Evolutionary conservation across 2,113 vertebrate species (phyloP), one percentile per base, ranked within the genome.

Genomic region (Actenoides lindsayi): DNA sequence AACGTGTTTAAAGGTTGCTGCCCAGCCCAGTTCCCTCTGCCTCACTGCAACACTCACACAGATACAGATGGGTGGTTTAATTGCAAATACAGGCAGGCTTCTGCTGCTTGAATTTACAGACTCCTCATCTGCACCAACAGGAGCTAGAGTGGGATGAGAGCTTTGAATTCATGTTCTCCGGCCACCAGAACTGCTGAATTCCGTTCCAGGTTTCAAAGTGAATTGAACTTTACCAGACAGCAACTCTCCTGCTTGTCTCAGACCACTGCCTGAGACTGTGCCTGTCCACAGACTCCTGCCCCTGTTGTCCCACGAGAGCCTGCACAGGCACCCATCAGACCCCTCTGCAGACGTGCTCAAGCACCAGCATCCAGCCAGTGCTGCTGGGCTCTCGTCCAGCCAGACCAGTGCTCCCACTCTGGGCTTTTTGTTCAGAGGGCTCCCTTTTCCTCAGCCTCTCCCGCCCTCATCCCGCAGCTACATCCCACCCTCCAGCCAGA

Each of bases 81-180:
- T 89, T 94, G 95, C 89, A 96, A 96, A 94, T 87, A 18, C 39
- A 60, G 65, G 89, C 89, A 92, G 80, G 28, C 39, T 92, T 69
- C 81, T 80, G 86, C 64, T 80, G 19, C 89, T 39, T 27, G 35
- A 39, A 64, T 77, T 81, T 83, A 70, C 78, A 89, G 64, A 50
- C 53, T 63, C 78, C 71, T 91, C 87, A 81, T 82, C 95, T 87
- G 77, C 86, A 67, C 16, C 46, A 89, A 62, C 75, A 63, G 73
- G 68, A 92, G 81, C 64, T 60, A 54, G 30, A 75, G 65, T 4
- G 0, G 83, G 87, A 79, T 60, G 39, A 82, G 42, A 5, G 3
- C 74, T 92, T 54, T 13, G 79, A 94, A 81, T 13, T 16, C 57
- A 25, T 54, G 27, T 10, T 90, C 78, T 62, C 69, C 76, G 10